Conservation (phyloP, 2,888 invertebrate species). For the Eupithecia subfuscata region DNA sequence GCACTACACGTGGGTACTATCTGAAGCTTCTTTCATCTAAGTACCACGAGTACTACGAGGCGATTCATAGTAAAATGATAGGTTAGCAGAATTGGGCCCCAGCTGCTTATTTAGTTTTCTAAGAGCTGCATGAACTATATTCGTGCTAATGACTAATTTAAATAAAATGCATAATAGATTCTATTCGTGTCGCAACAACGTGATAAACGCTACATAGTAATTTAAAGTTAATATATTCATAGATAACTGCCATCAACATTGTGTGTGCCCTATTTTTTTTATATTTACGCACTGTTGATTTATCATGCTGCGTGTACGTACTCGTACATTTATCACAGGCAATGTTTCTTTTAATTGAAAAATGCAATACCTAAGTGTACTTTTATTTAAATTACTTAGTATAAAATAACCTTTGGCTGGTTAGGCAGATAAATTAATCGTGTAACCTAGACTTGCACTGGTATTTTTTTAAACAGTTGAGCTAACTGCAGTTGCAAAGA, state of each 20-base stretch:
- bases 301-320: neutral
- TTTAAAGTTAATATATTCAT: slow-evolving; percentile 37
- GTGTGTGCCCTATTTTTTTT: slow-evolving; percentile 34
- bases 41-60: too few species aligned
- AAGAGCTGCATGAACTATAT: slow-evolving; percentile 2
- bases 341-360: neutral
- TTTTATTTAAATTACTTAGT: neutral
- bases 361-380: neutral
- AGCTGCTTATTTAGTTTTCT: neutral
- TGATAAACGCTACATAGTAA: slow-evolving; percentile 34
- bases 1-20: too few species aligned
- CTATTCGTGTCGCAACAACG: slow-evolving; percentile 23
- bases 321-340: neutral
- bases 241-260: slow-evolving; percentile 35
- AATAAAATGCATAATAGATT: slow-evolving; percentile 26
- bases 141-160: slow-evolving; percentile 11
- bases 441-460: neutral
- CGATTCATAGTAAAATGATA: too few species aligned
- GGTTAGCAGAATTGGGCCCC: neutral
- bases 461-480: too few species aligned
- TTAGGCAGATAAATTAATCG: too few species aligned
- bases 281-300: slow-evolving; percentile 38
- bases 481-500: too few species aligned
- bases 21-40: too few species aligned
- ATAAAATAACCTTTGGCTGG: neutral